phyloP scores from a whole-genome alignment of 23 tunicate genomes.

The Aplidium turbinatum region DNA sequence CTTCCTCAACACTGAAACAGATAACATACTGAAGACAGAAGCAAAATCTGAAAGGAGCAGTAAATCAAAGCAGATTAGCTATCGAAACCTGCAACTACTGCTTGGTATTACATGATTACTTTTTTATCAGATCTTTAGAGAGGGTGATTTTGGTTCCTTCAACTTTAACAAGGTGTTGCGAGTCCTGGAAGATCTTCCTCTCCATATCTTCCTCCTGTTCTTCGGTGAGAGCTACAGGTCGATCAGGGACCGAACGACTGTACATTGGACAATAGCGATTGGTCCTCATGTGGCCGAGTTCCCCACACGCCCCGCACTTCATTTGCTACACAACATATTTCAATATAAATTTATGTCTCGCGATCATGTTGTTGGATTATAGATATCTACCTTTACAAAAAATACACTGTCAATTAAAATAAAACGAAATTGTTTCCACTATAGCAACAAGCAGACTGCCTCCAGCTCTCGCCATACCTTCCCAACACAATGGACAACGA shows the following conservation, averaged over 20 bases:
- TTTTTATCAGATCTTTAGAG: slow-evolving; percentile 74
- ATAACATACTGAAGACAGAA: neutral
- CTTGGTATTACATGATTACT: slow-evolving; percentile 17
- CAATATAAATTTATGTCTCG: too few species aligned
- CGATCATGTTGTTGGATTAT: too few species aligned
- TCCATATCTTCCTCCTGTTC: slow-evolving; percentile 96
- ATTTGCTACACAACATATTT: too few species aligned
- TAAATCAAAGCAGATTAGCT: too few species aligned
- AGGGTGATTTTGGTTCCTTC: slow-evolving; percentile 92
- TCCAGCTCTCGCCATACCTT: too few species aligned
- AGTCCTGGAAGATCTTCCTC: slow-evolving; percentile 58
- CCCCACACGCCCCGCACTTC: slow-evolving; percentile 97
- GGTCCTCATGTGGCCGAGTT: slow-evolving; percentile 91
- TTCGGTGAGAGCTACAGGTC: slow-evolving; percentile 81
- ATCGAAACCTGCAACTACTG: neutral
- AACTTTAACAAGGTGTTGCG: slow-evolving; percentile 75
- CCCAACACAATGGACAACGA: too few species aligned
- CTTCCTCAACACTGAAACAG: slow-evolving; percentile 53
- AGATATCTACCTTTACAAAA: too few species aligned
- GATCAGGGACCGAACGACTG: slow-evolving; percentile 61
- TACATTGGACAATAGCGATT: slow-evolving; percentile 93
- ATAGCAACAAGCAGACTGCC: too few species aligned
- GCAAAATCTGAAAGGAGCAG: too few species aligned
- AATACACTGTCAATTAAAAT: too few species aligned
- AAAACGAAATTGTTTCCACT: too few species aligned